Evolutionary conservation across 2,888 invertebrate species (phyloP), one percentile per base, ranked within the genome.

Genomic region (Branchellion lobata): DNA sequence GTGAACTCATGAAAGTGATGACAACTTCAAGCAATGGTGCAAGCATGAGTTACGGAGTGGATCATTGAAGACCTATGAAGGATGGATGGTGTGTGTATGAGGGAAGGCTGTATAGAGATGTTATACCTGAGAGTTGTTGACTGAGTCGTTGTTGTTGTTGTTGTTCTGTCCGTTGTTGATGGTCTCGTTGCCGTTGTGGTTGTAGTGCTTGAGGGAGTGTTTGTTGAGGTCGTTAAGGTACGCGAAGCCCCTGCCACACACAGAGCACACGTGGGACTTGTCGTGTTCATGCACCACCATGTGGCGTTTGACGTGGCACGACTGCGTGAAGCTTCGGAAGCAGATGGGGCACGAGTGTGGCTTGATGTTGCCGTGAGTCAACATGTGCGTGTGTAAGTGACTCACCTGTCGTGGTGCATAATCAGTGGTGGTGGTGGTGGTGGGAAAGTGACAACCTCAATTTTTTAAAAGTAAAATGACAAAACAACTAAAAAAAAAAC

Each of bases 371-470:
- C 86, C 85, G 82, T 87, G 87, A 1, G 86, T 86, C 69, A 87
- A 82, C 85, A 86, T 86, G 82, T 87, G 87, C 1, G 86, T 86
- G 80, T 87, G 86, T 18, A 87, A 84, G 81, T 87, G 87, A 80
- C 85, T 85, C n/a, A 76, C 53, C 69, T 78, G 69, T 31, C 3
- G 69, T 27, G 69, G 34, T 34, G 34, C n/a, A 31, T 69, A 31
- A 8, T 34, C 3, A n/a, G 31, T 31, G n/a, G 33, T 69, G 69
- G 69, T 69, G 11, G 29, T 34, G 69, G 18, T 69, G 18, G 69
- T 21, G 11, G 34, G 34, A 31, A 31, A 24, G 65, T 24, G 29
- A 65, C 24, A n/a, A 14, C n/a, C 8, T 65, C 65, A 14, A 8
- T 14, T 14, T 65, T 65, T 14, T 14, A n/a, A 11, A 34, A 31